A percentile compares a stretch with the other conserved stretches of the same genome.
Conservation (phyloP, 2,797 vertebrate species). For the Anisognathus igniventris region DNA sequence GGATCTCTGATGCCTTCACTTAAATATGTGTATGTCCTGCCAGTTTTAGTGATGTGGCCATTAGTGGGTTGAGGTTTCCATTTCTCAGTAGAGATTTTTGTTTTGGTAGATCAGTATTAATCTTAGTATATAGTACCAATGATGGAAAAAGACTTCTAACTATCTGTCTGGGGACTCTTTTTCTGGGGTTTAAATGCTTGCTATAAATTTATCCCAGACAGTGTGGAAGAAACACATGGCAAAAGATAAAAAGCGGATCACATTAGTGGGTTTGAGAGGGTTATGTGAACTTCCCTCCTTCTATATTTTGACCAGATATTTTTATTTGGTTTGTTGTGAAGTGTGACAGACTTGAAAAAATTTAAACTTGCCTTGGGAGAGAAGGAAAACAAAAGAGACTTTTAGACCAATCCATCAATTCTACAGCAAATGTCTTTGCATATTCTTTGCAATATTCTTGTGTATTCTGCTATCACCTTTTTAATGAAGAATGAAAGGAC, state of each 20-base stretch:
- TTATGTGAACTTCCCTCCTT: neutral
- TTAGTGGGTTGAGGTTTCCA: neutral
- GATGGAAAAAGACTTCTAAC: neutral
- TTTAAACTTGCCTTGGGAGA: neutral
- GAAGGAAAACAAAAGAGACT: neutral
- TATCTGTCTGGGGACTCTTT: neutral
- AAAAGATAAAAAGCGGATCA: neutral
- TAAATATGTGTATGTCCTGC: neutral
- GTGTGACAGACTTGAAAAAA: neutral
- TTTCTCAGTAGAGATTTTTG: neutral
- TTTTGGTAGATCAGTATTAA: neutral
- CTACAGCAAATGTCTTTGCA: neutral
- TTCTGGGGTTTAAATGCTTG: neutral
- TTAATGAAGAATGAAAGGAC: neutral
- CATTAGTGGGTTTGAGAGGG: neutral
- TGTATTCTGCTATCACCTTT: neutral
- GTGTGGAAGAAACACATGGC: neutral
- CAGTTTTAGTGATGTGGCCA: neutral
- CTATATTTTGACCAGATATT: neutral
- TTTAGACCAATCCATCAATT: neutral
- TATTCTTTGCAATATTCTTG: neutral
- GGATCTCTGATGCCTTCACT: neutral
- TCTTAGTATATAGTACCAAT: neutral
- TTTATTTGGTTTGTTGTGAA: neutral
- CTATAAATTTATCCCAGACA: neutral